phyloP scores from a whole-genome alignment of 2,888 invertebrate species.

The Watsonalla cultraria region DNA sequence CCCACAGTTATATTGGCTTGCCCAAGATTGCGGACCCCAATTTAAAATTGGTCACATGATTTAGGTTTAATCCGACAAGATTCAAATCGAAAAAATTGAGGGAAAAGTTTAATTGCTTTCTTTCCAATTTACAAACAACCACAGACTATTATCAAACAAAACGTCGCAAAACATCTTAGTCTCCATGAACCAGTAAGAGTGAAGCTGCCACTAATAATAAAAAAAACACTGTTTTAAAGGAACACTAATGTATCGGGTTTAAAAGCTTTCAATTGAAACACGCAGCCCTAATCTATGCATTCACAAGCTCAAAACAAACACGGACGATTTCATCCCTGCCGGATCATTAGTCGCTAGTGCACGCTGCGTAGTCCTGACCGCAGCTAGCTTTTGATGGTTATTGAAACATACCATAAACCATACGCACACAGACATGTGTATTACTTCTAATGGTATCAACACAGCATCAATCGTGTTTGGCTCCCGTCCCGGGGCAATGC shows the following conservation, averaged over 20 bases:
- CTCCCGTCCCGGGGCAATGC: constrained; percentile 7
- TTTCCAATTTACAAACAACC: too few species aligned
- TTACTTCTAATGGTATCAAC: constrained; percentile 9
- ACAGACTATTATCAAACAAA: too few species aligned
- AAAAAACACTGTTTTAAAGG: background rate
- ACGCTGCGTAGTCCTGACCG: background rate
- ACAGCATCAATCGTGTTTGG: constrained; percentile 12
- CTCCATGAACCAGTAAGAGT: background rate
- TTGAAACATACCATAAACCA: background rate
- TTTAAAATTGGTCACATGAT: constrained; percentile 18
- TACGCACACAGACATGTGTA: background rate
- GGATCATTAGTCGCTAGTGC: background rate
- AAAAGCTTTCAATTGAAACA: background rate
- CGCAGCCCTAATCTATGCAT: background rate
- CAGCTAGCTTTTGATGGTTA: background rate
- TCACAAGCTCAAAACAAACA: background rate
- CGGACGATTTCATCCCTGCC: background rate
- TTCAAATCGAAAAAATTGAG: constrained; percentile 7
- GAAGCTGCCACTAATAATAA: background rate
- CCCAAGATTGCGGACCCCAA: constrained; percentile 16
- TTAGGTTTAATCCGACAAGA: constrained; percentile 4
- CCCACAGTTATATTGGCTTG: constrained; percentile 14
- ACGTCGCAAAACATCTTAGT: too few species aligned
- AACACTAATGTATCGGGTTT: background rate
- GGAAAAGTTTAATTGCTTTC: constrained; percentile 9